Base-by-base conservation (phyloP, 2,797 vertebrate genomes). In the Limosa lapponica region DNA sequence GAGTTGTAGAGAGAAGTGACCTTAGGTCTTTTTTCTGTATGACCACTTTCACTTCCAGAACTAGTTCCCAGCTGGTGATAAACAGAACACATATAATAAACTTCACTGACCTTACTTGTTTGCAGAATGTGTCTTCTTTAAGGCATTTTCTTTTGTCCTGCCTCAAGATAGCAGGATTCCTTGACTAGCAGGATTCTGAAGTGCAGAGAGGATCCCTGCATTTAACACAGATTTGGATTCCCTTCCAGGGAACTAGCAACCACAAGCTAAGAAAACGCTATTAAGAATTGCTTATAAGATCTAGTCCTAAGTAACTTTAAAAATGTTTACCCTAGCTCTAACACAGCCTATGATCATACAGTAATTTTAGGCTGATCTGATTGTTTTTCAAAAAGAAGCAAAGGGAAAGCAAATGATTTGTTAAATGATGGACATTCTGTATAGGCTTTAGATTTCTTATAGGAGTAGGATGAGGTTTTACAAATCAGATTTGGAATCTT, bases 81-180 rank as follows among this genome's bases (percentile, higher is more conserved):
- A 82, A 51, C 3, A 41, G 30, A 72, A 67, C 19, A 67, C 13
- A 41, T 52, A 27, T 22, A 65, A 58, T 25, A 37, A 69, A 23
- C 8, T 41, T 69, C 49, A 65, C 3, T 19, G 25, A 55, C 11
- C 34, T 65, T n/a, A 54, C 8, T 61, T 8, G 79, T n/a, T 81
- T 55, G 8, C 34, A 58, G 46, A 34, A 39, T 0, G 0, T 10
- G 1, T 6, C 30, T 71, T 73, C 41, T 52, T 16, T 34, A 36
- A 10, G 3, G 15, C 20, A 3, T 39, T 72, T 79, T 85, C 39
- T 69, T 58, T 75, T 57, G 44, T 34, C 3, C 8, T 48, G 7
- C 44, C 28, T 84, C 32, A 59, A 64, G 19, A 66, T 5, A 46
- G 15, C 6, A 77, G 5, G 14, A 73, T 78, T 90, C 17, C 17